Conservation (phyloP, 2,113 vertebrate genomes). For the Cyanoderma ruficeps region DNA sequence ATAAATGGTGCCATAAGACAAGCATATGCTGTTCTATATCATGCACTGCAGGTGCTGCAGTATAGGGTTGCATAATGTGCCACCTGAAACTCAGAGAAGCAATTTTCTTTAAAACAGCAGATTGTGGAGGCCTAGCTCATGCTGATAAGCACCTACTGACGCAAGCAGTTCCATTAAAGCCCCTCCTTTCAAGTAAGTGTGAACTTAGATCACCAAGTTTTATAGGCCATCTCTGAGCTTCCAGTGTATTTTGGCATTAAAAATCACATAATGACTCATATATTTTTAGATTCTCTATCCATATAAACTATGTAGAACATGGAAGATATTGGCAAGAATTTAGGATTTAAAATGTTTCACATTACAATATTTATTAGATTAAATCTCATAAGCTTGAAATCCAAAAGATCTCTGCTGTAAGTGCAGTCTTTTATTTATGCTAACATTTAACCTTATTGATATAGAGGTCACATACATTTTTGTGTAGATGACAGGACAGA, state of each 20-base stretch:
- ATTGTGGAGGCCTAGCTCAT: neutral
- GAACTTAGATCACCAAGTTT: slow-evolving; percentile 1
- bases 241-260: slow-evolving; percentile 5
- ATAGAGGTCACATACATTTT: neutral
- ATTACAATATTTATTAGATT: neutral
- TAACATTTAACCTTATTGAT: neutral
- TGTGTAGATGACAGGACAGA: neutral
- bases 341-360: neutral
- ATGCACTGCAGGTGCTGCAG: slow-evolving; percentile 31
- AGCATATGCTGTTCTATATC: slow-evolving; percentile 53
- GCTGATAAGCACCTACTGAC: slow-evolving; percentile 3
- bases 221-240: neutral
- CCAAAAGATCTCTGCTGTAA: neutral
- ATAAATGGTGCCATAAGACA: slow-evolving; percentile 51
- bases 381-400: neutral
- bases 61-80: slow-evolving; percentile 37
- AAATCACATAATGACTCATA: neutral
- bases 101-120: slow-evolving; percentile 25
- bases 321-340: neutral
- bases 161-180: slow-evolving; percentile 11
- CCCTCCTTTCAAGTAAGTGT: neutral
- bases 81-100: slow-evolving; percentile 51
- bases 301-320: neutral
- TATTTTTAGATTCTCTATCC: neutral
- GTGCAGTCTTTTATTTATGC: neutral